Conservation (phyloP, 2,113 vertebrate genomes). For the Patagioenas fasciata region DNA sequence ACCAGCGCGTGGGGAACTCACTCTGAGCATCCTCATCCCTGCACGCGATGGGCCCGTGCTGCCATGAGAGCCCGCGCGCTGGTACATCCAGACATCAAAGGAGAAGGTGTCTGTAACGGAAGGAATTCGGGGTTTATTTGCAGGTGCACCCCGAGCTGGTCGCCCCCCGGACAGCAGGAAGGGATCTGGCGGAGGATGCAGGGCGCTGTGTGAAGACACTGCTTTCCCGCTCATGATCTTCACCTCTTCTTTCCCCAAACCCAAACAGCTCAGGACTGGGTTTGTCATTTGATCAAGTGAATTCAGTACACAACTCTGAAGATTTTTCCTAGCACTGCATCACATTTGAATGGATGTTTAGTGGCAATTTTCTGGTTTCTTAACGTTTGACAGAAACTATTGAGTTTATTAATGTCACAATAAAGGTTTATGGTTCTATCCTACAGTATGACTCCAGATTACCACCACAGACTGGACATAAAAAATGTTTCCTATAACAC, state of each 20-base stretch:
- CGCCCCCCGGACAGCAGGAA: not conserved
- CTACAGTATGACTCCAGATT: not conserved
- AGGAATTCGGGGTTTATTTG: not conserved
- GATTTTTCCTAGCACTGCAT: not conserved
- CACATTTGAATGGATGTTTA: not conserved
- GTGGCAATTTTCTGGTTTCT: slow-evolving; percentile 1
- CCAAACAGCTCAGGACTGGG: not conserved
- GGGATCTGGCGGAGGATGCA: not conserved
- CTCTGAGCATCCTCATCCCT: not conserved
- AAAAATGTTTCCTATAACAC: not conserved
- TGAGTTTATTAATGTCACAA: not conserved
- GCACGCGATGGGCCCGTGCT: rapidly evolving
- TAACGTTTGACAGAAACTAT: not conserved
- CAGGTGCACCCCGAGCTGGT: not conserved
- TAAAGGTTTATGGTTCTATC: slow-evolving; percentile 24
- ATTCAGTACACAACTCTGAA: not conserved
- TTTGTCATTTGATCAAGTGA: not conserved
- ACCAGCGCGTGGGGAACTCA: rapidly evolving
- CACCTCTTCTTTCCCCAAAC: not conserved
- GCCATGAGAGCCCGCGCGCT: rapidly evolving
- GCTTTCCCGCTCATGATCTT: not conserved
- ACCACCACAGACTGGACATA: not conserved
- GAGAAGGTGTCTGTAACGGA: not conserved
- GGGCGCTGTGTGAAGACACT: not conserved
- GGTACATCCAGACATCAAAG: not conserved